Evolutionary conservation across 1,140 invertebrate species (phyloP).

Genomic region (Pteromalus puparum): DNA sequence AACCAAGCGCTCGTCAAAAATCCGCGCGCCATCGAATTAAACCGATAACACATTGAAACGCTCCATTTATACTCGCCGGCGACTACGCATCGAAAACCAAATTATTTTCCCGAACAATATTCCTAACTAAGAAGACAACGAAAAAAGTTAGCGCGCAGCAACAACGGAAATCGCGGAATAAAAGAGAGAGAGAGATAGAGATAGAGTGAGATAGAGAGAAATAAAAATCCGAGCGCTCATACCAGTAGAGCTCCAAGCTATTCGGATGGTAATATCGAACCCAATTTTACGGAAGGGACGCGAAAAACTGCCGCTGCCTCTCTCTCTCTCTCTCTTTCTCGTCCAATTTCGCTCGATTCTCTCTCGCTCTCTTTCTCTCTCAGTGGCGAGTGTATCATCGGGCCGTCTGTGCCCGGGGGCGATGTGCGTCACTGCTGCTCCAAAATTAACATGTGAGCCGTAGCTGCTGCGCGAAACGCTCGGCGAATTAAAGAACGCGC

Average conservation of each 20-base stretch:
- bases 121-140: constrained; percentile 13
- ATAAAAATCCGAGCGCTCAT: constrained; percentile 22
- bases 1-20: neutral
- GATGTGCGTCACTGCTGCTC: constrained; percentile 59
- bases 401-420: constrained; percentile 66
- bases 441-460: constrained; percentile 71
- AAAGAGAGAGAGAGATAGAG: constrained; percentile 36
- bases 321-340: constrained; percentile 14
- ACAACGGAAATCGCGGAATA: neutral
- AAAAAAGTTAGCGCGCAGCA: neutral
- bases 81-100: neutral
- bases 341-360: constrained; percentile 24
- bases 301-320: constrained; percentile 3
- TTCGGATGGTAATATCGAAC: constrained; percentile 44
- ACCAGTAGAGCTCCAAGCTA: constrained; percentile 24
- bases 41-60: neutral
- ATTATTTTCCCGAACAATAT: constrained; percentile 40
- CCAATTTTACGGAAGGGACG: constrained; percentile 32
- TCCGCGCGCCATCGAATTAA: neutral
- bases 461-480: constrained; percentile 56
- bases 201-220: neutral
- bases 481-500: constrained; percentile 44
- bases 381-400: constrained; percentile 65
- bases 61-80: neutral
- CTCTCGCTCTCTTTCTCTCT: constrained; percentile 27